A percentile compares a stretch with the other conserved stretches of the same genome.
Evolutionary conservation across 2,888 invertebrate genomes (phyloP).

Genomic region (Catocala fraxini): DNA sequence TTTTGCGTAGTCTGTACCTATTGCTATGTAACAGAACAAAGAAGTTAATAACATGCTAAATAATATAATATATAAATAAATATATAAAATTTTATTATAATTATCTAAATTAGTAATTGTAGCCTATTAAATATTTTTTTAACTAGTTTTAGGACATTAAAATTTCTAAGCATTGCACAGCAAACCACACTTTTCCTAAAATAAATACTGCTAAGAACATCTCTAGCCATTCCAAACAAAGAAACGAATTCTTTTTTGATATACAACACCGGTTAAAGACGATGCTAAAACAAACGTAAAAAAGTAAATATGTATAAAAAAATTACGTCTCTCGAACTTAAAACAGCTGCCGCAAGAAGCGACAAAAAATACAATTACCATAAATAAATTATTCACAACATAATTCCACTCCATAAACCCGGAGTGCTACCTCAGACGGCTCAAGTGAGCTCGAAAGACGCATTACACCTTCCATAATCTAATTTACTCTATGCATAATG

Average conservation of each 20-base stretch:
- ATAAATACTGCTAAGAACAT: too few relatives aligned
- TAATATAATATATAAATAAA: too few relatives aligned
- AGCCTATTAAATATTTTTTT: too few relatives aligned
- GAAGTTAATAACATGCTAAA: too few relatives aligned
- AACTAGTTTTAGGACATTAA: too few relatives aligned
- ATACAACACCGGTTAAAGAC: neutral
- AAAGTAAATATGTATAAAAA: conserved; percentile 24
- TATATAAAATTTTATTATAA: too few relatives aligned
- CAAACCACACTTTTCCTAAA: too few relatives aligned
- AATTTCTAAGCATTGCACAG: too few relatives aligned
- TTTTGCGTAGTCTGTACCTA: too few relatives aligned
- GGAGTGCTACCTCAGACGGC: conserved; percentile 46
- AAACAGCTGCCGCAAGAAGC: conserved; percentile 24
- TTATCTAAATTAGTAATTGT: too few relatives aligned
- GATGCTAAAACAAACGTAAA: conserved; percentile 19
- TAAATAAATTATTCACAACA: conserved; percentile 63
- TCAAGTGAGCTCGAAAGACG: conserved; percentile 47
- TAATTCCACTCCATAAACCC: conserved; percentile 55
- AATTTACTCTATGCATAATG: conserved; percentile 57
- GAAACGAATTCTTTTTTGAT: conserved; percentile 3
- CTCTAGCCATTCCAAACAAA: neutral
- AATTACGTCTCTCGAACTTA: conserved; percentile 24
- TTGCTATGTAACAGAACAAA: too few relatives aligned
- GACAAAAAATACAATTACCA: conserved; percentile 52
- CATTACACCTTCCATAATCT: conserved; percentile 56